Evolutionary conservation across 2,113 vertebrate species (phyloP), one percentile per base, ranked within the genome.

Genomic region (Oryzias melastigma): DNA sequence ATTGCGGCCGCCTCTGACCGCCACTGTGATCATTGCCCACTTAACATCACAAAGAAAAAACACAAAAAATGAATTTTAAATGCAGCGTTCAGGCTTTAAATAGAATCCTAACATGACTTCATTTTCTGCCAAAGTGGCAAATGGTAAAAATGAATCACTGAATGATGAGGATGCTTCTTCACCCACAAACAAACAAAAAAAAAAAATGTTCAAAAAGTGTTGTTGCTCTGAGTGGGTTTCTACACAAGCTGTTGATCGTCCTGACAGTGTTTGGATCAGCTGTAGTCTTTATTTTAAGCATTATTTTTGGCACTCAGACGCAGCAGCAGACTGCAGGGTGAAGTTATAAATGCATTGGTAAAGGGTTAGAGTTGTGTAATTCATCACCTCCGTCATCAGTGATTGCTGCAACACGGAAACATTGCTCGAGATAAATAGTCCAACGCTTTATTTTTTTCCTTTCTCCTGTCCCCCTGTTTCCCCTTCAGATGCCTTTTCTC

Each of bases 331-430:
- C 55, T 18, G 54, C 43, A 68, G 25, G 56, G 15, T 55, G 63
- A 51, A 62, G 65, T 54, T 68, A 68, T 75, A 82, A 77, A 83
- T 63, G 58, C 58, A 27, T 42, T 25, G 78, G 67, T 78, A 63
- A 62, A 35, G 74, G 78, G 67, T 64, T 29, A 10, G 20, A 19
- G 25, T 65, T 43, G 66, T 71, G 41, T 73, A 75, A 84, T 85
- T 83, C 60, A 82, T 86, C 80, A 75, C 55, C 61, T 43, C 22
- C 45, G 15, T 70, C 63, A 41, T 60, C 16, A 56, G 59, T 58
- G 52, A 52, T 67, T 46, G 62, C 44, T 15, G 19, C n/a, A 55
- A 68, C 70, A 27, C 50, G 14, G 49, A 54, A 60, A 53, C 60
- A 25, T 54, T 45, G 45, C 22, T 53, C 47, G 22, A 59, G 75